Evolutionary conservation across 2,888 invertebrate genomes (phyloP), one percentile per base, ranked within the genome.

Genomic region (Andrena chrysosceles): DNA sequence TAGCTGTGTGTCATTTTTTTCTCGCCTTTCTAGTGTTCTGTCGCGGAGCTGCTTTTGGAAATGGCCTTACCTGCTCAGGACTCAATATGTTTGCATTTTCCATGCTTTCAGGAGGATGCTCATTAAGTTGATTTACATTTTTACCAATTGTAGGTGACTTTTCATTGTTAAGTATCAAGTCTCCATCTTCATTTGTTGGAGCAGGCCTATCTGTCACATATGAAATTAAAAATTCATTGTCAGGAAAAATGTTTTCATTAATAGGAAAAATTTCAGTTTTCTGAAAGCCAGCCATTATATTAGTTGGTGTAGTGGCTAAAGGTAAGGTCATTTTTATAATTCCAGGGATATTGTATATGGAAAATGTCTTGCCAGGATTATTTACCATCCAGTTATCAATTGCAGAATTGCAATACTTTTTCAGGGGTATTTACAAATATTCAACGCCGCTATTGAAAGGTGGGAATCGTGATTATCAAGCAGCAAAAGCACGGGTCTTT

Each of bases 401-500:
- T 0, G 20, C 23, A 54, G 54, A 54, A 54, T 54, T 20, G 54
- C 20, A 54, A 23, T 23, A 23, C 23, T 23, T 54, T 54, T 23
- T 54, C 54, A 54, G 20, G 2, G 23, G 23, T 3, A 16, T 59
- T 59, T 59, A 23, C 26, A 59, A 59, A 59, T 59, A 59, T 59
- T 6, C 10, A 59, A 59, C 20, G 56, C 13, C 5, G 56, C 16
- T 59, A 59, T 26, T 26, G 56, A 59, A 59, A 59, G 23, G 23
- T 59, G 26, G 16, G 56, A 59, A 59, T 59, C 56, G 26, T 59
- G 56, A 59, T 59, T 59, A 26, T 59, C 56, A 20, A 26, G 16
- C 4, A 59, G 10, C 56, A 26, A 59, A 59, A 26, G 56, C 13
- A 26, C 26, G 56, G 26, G 13, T 20, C 26, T 59, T 59, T 59